A percentile compares a stretch with the other conserved stretches of the same genome.
These are phyloP conservation scores for Pseudonaja textilis DNA, from an alignment of 2,113 vertebrate species.

Conservation along the genomic window DNA sequence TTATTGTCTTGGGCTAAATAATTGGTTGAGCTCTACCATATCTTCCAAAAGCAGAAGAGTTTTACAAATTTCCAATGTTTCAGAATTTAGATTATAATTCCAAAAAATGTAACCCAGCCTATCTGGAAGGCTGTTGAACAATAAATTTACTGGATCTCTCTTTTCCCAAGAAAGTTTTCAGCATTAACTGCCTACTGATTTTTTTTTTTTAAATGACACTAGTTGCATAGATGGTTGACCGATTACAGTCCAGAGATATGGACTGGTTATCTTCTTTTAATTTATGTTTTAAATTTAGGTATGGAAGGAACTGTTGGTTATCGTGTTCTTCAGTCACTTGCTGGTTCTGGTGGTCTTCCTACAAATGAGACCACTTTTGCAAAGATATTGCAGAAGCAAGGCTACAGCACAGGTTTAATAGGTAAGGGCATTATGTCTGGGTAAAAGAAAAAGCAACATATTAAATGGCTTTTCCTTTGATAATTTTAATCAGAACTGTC, in stretches of 20 bases:
- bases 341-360: constrained; percentile 66
- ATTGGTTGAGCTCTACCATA: neutral
- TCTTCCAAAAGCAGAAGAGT: neutral
- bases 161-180: neutral
- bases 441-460: neutral
- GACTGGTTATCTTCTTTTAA: neutral
- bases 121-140: neutral
- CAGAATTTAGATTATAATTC: neutral
- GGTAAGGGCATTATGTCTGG: constrained; percentile 51
- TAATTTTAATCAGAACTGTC: neutral
- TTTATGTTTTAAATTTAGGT: constrained; percentile 44
- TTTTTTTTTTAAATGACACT: neutral
- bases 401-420: constrained; percentile 71
- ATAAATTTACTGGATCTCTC: neutral
- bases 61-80: neutral
- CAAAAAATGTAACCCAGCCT: neutral
- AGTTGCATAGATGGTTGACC: neutral
- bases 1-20: neutral
- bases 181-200: neutral
- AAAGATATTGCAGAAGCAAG: constrained; percentile 62
- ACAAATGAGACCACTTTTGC: constrained; percentile 71
- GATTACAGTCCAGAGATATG: neutral
- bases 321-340: constrained; percentile 69
- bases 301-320: constrained; percentile 44
- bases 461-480: neutral